These are phyloP conservation scores for Drosophila affinis DNA, from an alignment of 2,888 invertebrate species.

Conservation along the genomic window DNA sequence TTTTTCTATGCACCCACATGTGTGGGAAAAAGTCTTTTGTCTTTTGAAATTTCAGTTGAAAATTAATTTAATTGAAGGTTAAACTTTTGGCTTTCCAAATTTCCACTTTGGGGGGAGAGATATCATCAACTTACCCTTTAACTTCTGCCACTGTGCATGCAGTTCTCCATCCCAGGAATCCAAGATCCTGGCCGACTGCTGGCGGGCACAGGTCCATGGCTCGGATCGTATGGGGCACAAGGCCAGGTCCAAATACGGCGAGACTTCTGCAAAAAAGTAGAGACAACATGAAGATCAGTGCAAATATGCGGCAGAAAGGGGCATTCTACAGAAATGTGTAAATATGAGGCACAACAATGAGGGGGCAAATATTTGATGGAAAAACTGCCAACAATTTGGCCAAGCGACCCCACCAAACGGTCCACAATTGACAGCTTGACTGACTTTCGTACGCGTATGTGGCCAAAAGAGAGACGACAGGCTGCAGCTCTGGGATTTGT, in stretches of 20 bases:
- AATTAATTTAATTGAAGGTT: neutral
- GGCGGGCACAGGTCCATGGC: constrained; percentile 85
- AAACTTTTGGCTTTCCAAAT: neutral
- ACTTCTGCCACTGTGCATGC: constrained; percentile 79
- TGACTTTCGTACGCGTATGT: constrained; percentile 40
- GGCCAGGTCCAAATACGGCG: constrained; percentile 85
- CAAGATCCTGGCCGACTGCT: constrained; percentile 85
- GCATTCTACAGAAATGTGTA: constrained; percentile 1
- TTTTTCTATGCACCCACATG: neutral
- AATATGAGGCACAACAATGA: constrained; percentile 4
- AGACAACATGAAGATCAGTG: constrained; percentile 4
- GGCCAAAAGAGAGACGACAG: constrained; percentile 16
- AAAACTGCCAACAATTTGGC: constrained; percentile 17
- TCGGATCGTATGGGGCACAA: constrained; percentile 85
- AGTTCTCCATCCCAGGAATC: constrained; percentile 81
- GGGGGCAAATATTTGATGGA: constrained; percentile 31
- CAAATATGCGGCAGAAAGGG: constrained; percentile 6
- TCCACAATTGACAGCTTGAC: constrained; percentile 15
- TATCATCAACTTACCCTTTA: constrained; percentile 78
- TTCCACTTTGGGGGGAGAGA: neutral
- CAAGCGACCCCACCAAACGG: constrained; percentile 36
- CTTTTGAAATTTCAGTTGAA: neutral
- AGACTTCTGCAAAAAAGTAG: constrained; percentile 80
- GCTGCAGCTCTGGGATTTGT: constrained; percentile 28
- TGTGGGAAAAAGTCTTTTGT: constrained; percentile 5